Evolutionary conservation across 2,113 vertebrate species (phyloP).

Genomic region (Columba livia): DNA sequence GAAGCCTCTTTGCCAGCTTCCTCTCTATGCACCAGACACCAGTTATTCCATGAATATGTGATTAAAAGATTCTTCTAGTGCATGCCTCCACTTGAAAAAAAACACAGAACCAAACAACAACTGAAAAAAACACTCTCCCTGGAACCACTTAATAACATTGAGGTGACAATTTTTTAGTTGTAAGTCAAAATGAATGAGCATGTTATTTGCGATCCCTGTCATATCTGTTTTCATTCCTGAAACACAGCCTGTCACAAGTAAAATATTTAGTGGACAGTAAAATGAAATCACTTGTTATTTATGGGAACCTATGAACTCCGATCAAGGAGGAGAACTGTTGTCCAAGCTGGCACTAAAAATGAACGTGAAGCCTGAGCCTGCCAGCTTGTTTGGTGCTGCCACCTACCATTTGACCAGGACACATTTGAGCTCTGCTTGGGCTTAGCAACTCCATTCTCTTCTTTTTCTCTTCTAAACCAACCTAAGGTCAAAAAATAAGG

Average conservation of each 20-base stretch:
- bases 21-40: background rate
- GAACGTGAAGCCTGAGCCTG: background rate
- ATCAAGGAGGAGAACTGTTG: background rate
- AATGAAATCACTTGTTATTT: constrained; percentile 35
- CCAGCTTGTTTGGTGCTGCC: background rate
- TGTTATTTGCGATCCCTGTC: background rate
- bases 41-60: background rate
- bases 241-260: background rate
- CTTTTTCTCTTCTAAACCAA: background rate
- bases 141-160: background rate
- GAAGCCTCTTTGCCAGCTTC: background rate
- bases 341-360: background rate
- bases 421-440: background rate
- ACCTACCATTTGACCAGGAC: background rate
- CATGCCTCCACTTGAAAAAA: background rate
- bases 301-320: background rate
- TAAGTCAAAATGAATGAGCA: constrained; percentile 39
- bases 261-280: constrained; percentile 28
- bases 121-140: background rate
- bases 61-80: constrained; percentile 13
- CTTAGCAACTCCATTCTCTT: background rate
- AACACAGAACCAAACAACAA: background rate
- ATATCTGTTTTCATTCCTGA: constrained; percentile 16
- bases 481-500: constrained; percentile 28
- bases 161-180: constrained; percentile 3